Evolutionary conservation across 2,888 invertebrate genomes (phyloP), one percentile per base, ranked within the genome.

Genomic region (Acronicta leporina): DNA sequence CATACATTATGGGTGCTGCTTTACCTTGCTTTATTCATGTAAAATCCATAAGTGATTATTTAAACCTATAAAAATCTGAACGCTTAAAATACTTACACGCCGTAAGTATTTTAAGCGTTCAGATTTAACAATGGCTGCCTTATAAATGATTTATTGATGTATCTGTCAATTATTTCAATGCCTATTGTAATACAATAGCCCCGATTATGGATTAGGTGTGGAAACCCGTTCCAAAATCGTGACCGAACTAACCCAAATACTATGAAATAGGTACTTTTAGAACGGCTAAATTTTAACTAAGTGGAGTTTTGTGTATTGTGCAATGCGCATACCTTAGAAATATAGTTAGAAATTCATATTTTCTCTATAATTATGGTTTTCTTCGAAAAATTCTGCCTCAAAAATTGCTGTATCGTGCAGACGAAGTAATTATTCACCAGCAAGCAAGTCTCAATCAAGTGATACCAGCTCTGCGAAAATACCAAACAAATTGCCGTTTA

Each of bases 401-500:
- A 27, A 52, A 27, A 40, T 41, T 5, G 40, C n/a, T 43, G 6
- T 35, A 27, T 14, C 13, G 33, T 25, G 13, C 14, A 33, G 7
- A 15, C 16, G 14, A 14, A 54, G 40, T 16, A 3, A 72, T 65
- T 65, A 70, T 54, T 50, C 13, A 54, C 27, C 25, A 52, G 1
- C 44, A 50, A 15, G 49, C 14, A 71, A 43, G 52, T 56, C 68
- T 68, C 49, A 62, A 73, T 69, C 48, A 55, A 25, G 43, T 43
- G 33, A 61, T 55, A 51, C 38, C 27, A 46, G 47, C 27, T 57
- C 47, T 68, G 69, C 63, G 69, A 73, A 59, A 59, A 70, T 60
- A 57, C 50, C 42, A 52, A 65, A 75, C 65, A 71, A 75, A 77
- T 71, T 63, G 65, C 65, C 68, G 54, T 71, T 68, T 75, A 54